These are phyloP conservation scores for Drosophila mercatorum DNA, from an alignment of 2,888 invertebrate species.

Conservation along the genomic window DNA sequence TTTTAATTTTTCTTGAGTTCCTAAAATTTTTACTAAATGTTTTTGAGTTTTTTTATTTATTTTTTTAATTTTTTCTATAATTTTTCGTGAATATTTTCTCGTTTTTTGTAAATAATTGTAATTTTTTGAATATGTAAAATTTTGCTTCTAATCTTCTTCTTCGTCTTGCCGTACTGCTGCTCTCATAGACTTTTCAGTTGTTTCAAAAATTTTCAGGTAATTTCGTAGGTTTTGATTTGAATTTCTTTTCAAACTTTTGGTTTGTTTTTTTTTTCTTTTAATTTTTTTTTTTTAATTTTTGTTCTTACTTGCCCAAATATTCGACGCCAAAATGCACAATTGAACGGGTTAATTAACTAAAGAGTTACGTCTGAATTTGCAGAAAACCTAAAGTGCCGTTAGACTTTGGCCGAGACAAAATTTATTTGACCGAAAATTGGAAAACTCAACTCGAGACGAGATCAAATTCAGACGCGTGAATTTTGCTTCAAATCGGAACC, in stretches of 20 bases:
- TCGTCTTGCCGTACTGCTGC: conserved; percentile 35
- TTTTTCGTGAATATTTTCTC: conserved; percentile 19
- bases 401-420: conserved; percentile 64
- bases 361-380: conserved; percentile 81
- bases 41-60: conserved; percentile 33
- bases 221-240: conserved; percentile 82
- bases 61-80: conserved; percentile 36
- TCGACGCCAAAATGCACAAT: conserved; percentile 71
- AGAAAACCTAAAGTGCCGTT: conserved; percentile 67
- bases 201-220: conserved; percentile 82
- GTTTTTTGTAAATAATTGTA: conserved; percentile 70
- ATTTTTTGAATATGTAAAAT: conserved; percentile 76
- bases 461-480: conserved; percentile 82
- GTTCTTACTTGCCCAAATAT: conserved; percentile 47
- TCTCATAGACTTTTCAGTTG: conserved; percentile 65
- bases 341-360: conserved; percentile 63
- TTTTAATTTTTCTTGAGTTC: conserved; percentile 48
- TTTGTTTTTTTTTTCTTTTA: conserved; percentile 17
- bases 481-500: conserved; percentile 77
- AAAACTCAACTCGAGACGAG: conserved; percentile 67
- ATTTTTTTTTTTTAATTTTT: conserved; percentile 1
- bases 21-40: conserved; percentile 54
- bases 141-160: conserved; percentile 51
- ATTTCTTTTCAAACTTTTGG: conserved; percentile 52
- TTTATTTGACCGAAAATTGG: conserved; percentile 70